Evolutionary conservation across 1,140 invertebrate species (phyloP), one percentile per base, ranked within the genome.

Genomic region (Mycetomoellerius zeteki): DNA sequence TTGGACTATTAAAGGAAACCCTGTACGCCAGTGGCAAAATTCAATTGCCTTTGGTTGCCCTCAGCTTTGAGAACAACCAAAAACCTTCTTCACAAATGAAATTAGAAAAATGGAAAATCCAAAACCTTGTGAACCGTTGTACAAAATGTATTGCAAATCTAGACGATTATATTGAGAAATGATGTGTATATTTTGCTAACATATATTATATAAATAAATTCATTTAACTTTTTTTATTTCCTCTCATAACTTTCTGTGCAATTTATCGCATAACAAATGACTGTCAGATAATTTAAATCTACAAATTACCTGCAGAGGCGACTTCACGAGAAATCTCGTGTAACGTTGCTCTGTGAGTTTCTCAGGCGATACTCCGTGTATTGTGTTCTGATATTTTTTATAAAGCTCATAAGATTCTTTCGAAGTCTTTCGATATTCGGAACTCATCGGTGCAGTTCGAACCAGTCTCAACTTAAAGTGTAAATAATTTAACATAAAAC

Each of bases 311-410:
- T 97, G 93, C 89, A 99, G 96, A 30, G 98, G 98, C 65, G 98
- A 98, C 89, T 97, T 96, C 67, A 98, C 97, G 90, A 99, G 96
- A 96, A 99, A 99, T 88, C 97, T 96, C 90, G 94, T 95, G 95
- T 97, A 99, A 90, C 97, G 97, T 78, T 95, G 92, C 92, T 96
- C 94, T 72, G 96, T 96, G 92, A 97, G 97, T 94, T 98, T 97
- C 84, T 96, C 96, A 12, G 96, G 96, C 77, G 96, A 95, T 95
- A 99, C 98, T 87, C 97, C 96, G 92, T 99, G 99, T 91, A 99
- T 96, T 54, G 94, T 94, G 91, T 96, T 97, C 96, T 99, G 98
- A 96, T 99, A 99, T 94, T 97, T 98, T 93, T 96, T 96, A 95
- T 98, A 99, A 30, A 99, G 93, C 80, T 96, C 85, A 33, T 89